These are phyloP conservation scores for Homalodisca vitripennis DNA, from an alignment of 1,140 invertebrate species.

Conservation along the genomic window DNA sequence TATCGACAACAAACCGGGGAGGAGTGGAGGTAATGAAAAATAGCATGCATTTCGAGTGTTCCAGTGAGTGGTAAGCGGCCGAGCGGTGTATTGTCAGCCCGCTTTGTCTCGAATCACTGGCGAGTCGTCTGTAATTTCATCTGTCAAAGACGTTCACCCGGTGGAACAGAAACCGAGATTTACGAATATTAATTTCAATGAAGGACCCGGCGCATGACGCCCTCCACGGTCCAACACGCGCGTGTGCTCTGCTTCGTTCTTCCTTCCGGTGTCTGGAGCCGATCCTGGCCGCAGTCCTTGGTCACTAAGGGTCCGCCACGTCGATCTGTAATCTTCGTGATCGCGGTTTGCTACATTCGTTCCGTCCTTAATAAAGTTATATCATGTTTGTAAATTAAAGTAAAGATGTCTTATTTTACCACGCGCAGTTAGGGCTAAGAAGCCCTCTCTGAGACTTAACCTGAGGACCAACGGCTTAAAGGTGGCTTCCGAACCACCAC, in stretches of 20 bases:
- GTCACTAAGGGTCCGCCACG: no score
- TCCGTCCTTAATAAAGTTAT: no score
- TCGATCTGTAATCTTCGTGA: no score
- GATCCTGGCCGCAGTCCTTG: no score
- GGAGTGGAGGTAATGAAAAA: slow-evolving; percentile 21
- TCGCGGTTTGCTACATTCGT: no score
- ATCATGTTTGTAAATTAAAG: no score
- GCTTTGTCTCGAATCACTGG: slow-evolving; percentile 25
- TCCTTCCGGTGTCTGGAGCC: neutral
- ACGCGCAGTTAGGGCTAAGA: no score
- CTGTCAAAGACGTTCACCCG: slow-evolving; percentile 25
- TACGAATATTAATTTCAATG: slow-evolving; percentile 26
- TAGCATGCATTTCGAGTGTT: slow-evolving; percentile 18
- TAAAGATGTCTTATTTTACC: no score
- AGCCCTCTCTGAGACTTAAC: no score
- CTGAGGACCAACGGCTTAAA: no score
- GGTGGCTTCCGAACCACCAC: no score
- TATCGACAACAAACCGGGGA: slow-evolving; percentile 22
- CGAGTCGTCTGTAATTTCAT: slow-evolving; percentile 22
- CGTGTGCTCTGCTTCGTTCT: slow-evolving; percentile 8
- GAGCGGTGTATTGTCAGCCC: neutral
- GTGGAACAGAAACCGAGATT: slow-evolving; percentile 25
- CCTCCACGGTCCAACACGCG: slow-evolving; percentile 1
- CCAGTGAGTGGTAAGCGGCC: no score
- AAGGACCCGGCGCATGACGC: slow-evolving; percentile 18